These are phyloP conservation scores for Luffia ferchaultella DNA, from an alignment of 2,888 invertebrate genomes.

Conservation along the genomic window DNA sequence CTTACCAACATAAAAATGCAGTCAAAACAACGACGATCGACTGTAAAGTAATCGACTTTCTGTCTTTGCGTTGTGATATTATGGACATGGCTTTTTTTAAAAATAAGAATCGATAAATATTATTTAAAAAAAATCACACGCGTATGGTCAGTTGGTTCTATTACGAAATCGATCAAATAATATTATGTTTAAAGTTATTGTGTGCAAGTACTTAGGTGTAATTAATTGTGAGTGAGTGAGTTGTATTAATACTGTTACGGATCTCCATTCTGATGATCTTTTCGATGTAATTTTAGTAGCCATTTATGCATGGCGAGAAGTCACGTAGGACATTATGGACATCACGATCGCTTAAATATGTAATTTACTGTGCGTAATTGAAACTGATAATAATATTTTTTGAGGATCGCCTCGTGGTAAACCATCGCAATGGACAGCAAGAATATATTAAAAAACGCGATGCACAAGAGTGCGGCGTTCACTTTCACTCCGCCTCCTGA, in stretches of 20 bases:
- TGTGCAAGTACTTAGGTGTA: no score
- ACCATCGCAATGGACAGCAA: slow-evolving; percentile 45
- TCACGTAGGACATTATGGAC: slow-evolving; percentile 64
- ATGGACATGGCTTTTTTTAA: neutral
- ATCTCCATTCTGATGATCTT: neutral
- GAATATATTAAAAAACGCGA: slow-evolving; percentile 60
- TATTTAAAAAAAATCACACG: neutral
- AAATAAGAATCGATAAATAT: neutral
- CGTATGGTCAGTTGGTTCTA: neutral
- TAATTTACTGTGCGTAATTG: no score
- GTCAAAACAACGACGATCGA: slow-evolving; percentile 5
- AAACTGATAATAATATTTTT: slow-evolving; percentile 6
- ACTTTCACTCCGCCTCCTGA: slow-evolving; percentile 66
- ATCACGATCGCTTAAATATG: no score
- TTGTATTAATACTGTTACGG: neutral
- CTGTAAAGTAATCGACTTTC: neutral
- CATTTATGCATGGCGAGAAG: slow-evolving; percentile 61
- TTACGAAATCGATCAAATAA: neutral
- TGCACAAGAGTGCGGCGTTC: slow-evolving; percentile 59
- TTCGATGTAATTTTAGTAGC: slow-evolving; percentile 31
- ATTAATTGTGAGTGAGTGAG: no score
- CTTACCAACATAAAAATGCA: slow-evolving; percentile 5
- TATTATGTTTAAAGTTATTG: neutral
- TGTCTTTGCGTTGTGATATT: neutral
- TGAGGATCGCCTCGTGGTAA: slow-evolving; percentile 4